Evolutionary conservation across 2,113 vertebrate species (phyloP).

Genomic region (Callipepla squamata): DNA sequence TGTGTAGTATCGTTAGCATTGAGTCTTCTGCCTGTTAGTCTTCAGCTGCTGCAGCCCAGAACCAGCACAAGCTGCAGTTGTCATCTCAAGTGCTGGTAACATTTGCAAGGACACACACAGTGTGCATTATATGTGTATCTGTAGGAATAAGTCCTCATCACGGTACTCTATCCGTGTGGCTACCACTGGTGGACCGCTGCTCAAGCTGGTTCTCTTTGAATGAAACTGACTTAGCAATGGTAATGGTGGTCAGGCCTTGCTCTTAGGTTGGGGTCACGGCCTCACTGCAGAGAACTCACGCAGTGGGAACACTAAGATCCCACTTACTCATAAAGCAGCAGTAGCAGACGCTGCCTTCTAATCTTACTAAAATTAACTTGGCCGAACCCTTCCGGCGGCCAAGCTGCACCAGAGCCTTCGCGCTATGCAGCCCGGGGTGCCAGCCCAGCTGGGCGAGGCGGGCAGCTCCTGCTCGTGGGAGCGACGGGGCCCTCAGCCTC

Average conservation of each 20-base stretch:
- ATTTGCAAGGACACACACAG: not conserved
- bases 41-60: not conserved
- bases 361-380: not conserved
- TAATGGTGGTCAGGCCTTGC: not conserved
- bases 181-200: not conserved
- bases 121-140: accelerated
- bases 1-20: too few species aligned
- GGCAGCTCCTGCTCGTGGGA: not conserved
- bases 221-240: not conserved
- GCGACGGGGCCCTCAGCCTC: too few species aligned
- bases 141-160: not conserved
- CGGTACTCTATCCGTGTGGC: not conserved
- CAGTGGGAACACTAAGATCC: not conserved
- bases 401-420: not conserved
- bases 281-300: not conserved
- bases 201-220: not conserved
- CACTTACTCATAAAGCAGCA: not conserved
- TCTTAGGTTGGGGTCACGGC: not conserved
- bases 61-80: not conserved
- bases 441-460: accelerated
- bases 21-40: not conserved
- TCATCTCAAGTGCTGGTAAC: not conserved
- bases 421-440: not conserved
- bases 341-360: not conserved
- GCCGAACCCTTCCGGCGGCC: accelerated